Evolutionary conservation across 2,888 invertebrate genomes (phyloP), one percentile per base, ranked within the genome.

Genomic region (Atethmia centrago): DNA sequence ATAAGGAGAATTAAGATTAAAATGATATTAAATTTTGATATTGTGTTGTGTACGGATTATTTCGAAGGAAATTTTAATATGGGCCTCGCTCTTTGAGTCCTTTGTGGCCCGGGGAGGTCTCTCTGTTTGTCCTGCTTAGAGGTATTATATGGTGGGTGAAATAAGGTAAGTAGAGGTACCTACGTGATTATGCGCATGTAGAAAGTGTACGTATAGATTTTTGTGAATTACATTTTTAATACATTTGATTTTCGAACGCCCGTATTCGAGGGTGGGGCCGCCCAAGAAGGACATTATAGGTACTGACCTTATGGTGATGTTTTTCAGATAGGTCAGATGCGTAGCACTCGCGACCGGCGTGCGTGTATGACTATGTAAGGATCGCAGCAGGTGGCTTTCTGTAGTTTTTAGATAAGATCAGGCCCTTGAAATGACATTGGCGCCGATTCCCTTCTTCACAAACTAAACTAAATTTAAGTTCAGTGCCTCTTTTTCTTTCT

Each of bases 11-110:
- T 95, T 95, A 95, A 96, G 96, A 96, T 96, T 96, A 96, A 95
- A 95, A 95, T 95, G 93, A 96, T 96, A 96, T 96, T 96, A 96
- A 96, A 96, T 95, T 96, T 95, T 96, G 94, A 96, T 95, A 95
- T 96, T 96, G 95, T 96, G 95, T 95, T 95, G 95, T 93, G 92
- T 95, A 93, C 94, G 95, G 95, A 94, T 96, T 96, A 96, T 92
- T 94, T 90, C 90, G 91, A 93, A 95, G 95, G 94, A 95, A 92
- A 93, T 93, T 93, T 94, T 94, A 94, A 94, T 94, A 94, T 95
- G 88, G 88, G 89, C 92, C 91, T 91, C 92, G 88, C 88, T 90
- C 93, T 94, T 93, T 93, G 93, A 92, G 89, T 90, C 88, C 88
- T 91, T 91, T 90, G 88, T 79, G 87, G 85, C 82, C 84, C 47